Evolutionary conservation across 37 sponge, comb jelly and placozoan species (phyloP).

Genomic region (Chondrilla cf. caribensis): DNA sequence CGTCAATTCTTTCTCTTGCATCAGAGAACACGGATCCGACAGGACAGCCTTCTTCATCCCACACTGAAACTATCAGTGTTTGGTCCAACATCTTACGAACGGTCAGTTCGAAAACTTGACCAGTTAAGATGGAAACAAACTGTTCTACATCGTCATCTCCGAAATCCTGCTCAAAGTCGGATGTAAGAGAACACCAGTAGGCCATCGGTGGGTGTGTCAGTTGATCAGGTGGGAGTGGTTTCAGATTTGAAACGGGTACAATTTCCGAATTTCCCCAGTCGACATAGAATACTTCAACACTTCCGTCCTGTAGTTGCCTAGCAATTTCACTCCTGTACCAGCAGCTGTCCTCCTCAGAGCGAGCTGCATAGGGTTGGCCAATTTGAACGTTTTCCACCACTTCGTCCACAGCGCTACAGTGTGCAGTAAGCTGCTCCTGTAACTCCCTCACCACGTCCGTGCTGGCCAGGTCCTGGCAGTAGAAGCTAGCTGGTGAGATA

Average conservation of each 20-base stretch:
- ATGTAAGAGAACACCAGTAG: constrained; percentile 39
- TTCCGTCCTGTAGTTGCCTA: no score
- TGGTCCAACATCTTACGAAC: background rate
- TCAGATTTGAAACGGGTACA: constrained; percentile 16
- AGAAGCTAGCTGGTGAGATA: background rate
- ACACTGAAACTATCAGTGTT: background rate
- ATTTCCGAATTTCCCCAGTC: constrained; percentile 74
- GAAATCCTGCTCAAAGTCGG: constrained; percentile 46
- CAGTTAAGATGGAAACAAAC: constrained; percentile 1
- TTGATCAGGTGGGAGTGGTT: constrained; percentile 14
- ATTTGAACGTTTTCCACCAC: background rate
- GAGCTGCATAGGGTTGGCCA: constrained; percentile 14
- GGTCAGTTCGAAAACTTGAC: constrained; percentile 24
- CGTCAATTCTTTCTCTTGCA: background rate
- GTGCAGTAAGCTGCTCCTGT: background rate
- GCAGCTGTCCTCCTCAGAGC: background rate
- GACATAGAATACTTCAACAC: constrained; percentile 46
- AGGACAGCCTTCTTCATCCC: constrained; percentile 1
- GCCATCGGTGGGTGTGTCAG: constrained; percentile 45
- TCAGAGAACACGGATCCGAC: background rate
- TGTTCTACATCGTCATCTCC: constrained; percentile 6
- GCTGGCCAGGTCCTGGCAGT: constrained; percentile 10
- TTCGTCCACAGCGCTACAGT: background rate
- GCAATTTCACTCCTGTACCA: constrained; percentile 23
- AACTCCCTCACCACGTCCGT: background rate